Percentiles rank a stretch among this genome's conserved stretches.
These are phyloP conservation scores for Heliconius eleuchia DNA, from an alignment of 1,140 invertebrate genomes.

Conservation along the genomic window DNA sequence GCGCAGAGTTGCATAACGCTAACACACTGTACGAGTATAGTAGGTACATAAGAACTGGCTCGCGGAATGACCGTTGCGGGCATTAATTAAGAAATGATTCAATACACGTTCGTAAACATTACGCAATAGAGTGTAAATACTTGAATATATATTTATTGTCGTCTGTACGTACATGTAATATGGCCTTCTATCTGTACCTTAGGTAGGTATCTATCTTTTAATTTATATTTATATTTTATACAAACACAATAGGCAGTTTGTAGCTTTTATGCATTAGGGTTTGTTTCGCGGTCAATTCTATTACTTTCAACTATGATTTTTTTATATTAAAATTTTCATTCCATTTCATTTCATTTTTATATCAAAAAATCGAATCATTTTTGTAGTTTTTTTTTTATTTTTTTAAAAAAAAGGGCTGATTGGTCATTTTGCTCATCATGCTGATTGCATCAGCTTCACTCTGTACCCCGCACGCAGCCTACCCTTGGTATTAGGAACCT, in stretches of 20 bases:
- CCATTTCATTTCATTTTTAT: no score
- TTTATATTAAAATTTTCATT: not conserved
- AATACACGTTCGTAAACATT: conserved; percentile 21
- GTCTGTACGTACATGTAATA: not conserved
- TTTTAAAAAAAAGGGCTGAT: no score
- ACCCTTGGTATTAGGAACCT: no score
- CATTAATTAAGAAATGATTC: conserved; percentile 15
- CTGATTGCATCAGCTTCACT: no score
- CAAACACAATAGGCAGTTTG: no score
- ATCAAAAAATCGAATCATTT: no score
- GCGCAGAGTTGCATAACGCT: not conserved
- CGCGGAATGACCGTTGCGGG: not conserved
- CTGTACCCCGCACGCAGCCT: no score
- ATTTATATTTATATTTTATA: not conserved
- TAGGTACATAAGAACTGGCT: not conserved
- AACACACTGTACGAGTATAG: not conserved
- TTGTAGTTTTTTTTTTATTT: no score
- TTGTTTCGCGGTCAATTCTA: not conserved
- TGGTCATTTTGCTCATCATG: no score
- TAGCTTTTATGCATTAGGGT: not conserved
- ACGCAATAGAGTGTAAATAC: conserved; percentile 4
- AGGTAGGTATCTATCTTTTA: not conserved
- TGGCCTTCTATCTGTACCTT: not conserved
- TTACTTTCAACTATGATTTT: not conserved
- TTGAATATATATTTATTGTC: conserved; percentile 5